Evolutionary conservation across 2,888 invertebrate genomes (phyloP), one percentile per base, ranked within the genome.

Genomic region (Papilio elwesi): DNA sequence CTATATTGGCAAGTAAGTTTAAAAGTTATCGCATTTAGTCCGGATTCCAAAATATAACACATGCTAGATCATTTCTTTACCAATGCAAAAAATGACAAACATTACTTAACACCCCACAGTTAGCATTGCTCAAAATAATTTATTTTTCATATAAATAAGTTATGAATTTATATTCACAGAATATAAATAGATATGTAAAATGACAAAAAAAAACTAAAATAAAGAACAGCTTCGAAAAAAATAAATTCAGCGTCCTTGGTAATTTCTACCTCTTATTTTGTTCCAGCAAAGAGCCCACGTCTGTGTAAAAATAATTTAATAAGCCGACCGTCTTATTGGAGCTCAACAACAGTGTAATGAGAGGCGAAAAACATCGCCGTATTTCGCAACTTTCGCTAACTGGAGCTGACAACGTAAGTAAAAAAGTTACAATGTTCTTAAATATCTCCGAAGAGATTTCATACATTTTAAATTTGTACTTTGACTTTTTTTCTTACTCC

Each of bases 251-350:
- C 65, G n/a, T 65, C 49, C 11, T 15, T 51, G 26, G 51, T 12
- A 57, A 26, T 26, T 65, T 51, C 16, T 36, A 65, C 65, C 49
- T 70, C 55, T 57, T 43, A 69, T 62, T 69, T 69, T 47, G 51
- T 69, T 69, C 9, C 8, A 51, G 13, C 59, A 53, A 59, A 57
- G 48, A 69, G 57, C 65, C 26, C 57, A 68, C 68, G 47, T 47
- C 68, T 26, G 68, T 62, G 62, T 63, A 69, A 69, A 62, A 63
- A 69, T 63, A 69, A 69, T 63, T 62, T 63, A 69, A 69, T 69
- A 63, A 69, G 16, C 47, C 55, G 57, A 49, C 62, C 49, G 51
- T 62, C 69, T 52, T 63, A 69, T 51, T 51, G 15, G 43, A 38
- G 59, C 68, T 62, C 59, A 36, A 68, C 36, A 68, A 26, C 26